Percentiles rank a stretch among this genome's conserved stretches.
phyloP scores from a whole-genome alignment of 2,888 invertebrate genomes.

The Coleophora deauratella region DNA sequence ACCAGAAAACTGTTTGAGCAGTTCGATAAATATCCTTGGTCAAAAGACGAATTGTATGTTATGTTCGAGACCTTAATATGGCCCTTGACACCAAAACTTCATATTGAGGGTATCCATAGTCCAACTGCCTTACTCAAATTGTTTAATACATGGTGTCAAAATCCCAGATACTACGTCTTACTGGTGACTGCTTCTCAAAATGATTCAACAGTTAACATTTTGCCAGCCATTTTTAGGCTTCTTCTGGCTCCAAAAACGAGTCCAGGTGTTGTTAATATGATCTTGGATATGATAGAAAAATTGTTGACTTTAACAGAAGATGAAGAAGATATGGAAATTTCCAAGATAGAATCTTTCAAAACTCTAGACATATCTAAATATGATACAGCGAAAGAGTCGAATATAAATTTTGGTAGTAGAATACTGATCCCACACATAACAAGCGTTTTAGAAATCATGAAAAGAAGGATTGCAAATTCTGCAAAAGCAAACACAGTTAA shows the following conservation, averaged over 20 bases:
- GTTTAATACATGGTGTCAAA: slow-evolving; percentile 85
- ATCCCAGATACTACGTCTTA: slow-evolving; percentile 83
- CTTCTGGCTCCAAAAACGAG: slow-evolving; percentile 81
- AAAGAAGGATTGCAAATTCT: slow-evolving; percentile 76
- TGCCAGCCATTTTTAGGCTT: slow-evolving; percentile 81
- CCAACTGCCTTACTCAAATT: slow-evolving; percentile 88
- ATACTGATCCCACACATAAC: slow-evolving; percentile 84
- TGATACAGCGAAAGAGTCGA: slow-evolving; percentile 24
- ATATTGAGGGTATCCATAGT: slow-evolving; percentile 86
- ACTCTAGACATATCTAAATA: slow-evolving; percentile 30
- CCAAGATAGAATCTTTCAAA: slow-evolving; percentile 50
- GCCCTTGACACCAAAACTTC: slow-evolving; percentile 84
- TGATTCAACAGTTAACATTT: slow-evolving; percentile 63
- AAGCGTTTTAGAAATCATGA: slow-evolving; percentile 80
- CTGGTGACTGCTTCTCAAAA: slow-evolving; percentile 75
- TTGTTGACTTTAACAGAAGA: slow-evolving; percentile 78
- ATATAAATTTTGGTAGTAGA: slow-evolving; percentile 80
- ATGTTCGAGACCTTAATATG: slow-evolving; percentile 86
- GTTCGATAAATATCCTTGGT: slow-evolving; percentile 85
- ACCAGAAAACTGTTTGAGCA: slow-evolving; percentile 84
- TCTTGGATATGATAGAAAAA: slow-evolving; percentile 84
- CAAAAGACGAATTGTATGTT: slow-evolving; percentile 78
- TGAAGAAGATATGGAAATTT: slow-evolving; percentile 62
- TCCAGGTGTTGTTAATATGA: slow-evolving; percentile 77
- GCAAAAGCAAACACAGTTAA: slow-evolving; percentile 75